Evolutionary conservation across 1,140 invertebrate genomes (phyloP).

Genomic region (Drosophila aff.): DNA sequence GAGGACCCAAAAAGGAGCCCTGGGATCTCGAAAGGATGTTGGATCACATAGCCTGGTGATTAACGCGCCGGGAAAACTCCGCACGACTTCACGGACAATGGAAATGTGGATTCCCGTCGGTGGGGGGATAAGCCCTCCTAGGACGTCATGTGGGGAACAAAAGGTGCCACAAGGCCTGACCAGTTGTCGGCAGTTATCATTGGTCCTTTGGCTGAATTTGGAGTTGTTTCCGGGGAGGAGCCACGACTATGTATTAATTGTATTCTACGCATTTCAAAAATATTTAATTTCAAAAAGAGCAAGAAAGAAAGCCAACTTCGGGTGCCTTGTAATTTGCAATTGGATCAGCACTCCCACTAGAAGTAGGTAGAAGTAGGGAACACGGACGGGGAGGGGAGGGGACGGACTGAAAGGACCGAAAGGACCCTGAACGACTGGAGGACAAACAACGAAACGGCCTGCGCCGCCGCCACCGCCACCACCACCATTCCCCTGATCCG

Average conservation of each 20-base stretch:
- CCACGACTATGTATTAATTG: not conserved
- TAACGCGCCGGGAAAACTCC: conserved; percentile 50
- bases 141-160: conserved; percentile 25
- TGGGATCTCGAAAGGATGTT: conserved; percentile 38
- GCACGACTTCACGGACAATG: conserved; percentile 54
- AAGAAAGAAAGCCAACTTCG: too few species aligned
- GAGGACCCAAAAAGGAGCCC: conserved; percentile 25
- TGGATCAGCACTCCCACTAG: too few species aligned
- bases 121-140: not conserved
- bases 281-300: not conserved
- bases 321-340: too few species aligned
- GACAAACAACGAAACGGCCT: conserved; percentile 40
- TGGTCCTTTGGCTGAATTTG: not conserved
- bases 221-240: too few species aligned
- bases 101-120: conserved; percentile 7
- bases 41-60: conserved; percentile 49
- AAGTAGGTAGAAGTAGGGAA: too few species aligned
- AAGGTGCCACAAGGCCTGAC: conserved; percentile 21
- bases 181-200: conserved; percentile 25
- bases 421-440: conserved; percentile 5
- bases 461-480: conserved; percentile 1
- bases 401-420: too few species aligned
- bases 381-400: too few species aligned
- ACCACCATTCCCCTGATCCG: not conserved
- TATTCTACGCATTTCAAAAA: not conserved